Base-by-base conservation (phyloP, 2,113 vertebrate genomes). In the Albula glossodonta region DNA sequence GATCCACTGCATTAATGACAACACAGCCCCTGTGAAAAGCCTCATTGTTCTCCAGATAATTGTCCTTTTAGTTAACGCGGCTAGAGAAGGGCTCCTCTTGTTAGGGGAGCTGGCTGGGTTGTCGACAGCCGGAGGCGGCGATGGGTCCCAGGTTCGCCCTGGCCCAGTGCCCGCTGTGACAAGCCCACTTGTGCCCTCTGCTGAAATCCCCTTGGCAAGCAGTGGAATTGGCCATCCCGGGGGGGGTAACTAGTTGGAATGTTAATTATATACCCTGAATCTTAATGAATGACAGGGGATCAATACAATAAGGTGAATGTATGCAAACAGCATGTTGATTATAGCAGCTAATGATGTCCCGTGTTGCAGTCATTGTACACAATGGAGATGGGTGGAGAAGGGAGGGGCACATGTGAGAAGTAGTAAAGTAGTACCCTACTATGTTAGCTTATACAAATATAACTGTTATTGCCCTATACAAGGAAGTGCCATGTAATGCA, bases 21-120 rank as follows among this genome's bases (percentile, higher is more conserved):
- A 95, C 94, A 94, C 93, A 93, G 93, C 89, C 93, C 87, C 92
- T 93, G 94, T 96, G 94, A 96, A 96, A 96, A 95, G 94, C 94
- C 93, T 95, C 95, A 95, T 96, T 96, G 95, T 96, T 95, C 95
- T 96, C 93, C 86, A 91, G 95, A 95, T 96, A 96, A 96, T 96
- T 96, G 95, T 96, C 93, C 94, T 95, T 96, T 96, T 96, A 96
- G 95, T 96, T 96, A 96, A 95, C 93, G 90, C 87, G 83, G 93
- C 92, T 86, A 83, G 88, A 93, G 93, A 94, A 95, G 91, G 92
- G 93, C 91, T 92, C 91, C 93, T 91, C 94, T 95, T 95, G 94
- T 95, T 95, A 95, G 93, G 92, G 91, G 89, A 92, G 91, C 91
- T 93, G 92, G 90, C 91, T 91, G 91, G 92, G 92, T 90, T 93